These are phyloP conservation scores for Catocala nupta DNA, from an alignment of 2,888 invertebrate genomes.

Conservation along the genomic window DNA sequence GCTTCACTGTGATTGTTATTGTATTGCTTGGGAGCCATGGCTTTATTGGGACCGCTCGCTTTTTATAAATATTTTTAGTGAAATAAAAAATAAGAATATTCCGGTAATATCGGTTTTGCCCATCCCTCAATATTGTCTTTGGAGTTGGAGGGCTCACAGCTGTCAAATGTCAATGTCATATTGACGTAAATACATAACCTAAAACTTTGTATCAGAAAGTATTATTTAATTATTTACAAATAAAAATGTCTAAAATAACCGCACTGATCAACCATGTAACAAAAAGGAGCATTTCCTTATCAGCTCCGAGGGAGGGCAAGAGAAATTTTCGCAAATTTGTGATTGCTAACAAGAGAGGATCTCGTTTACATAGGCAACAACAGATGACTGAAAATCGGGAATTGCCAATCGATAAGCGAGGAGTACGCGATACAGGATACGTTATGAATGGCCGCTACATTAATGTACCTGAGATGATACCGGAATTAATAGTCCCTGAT, in stretches of 20 bases:
- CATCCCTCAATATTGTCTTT: slow-evolving; percentile 1
- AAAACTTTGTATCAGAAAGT: slow-evolving; percentile 21
- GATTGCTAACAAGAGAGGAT: slow-evolving; percentile 92
- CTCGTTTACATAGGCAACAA: slow-evolving; percentile 88
- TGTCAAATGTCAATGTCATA: slow-evolving; percentile 2
- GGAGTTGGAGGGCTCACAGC: neutral
- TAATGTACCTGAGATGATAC: slow-evolving; percentile 94
- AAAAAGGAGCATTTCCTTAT: slow-evolving; percentile 73
- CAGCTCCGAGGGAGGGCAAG: slow-evolving; percentile 88
- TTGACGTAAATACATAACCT: slow-evolving; percentile 51
- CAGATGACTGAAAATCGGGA: slow-evolving; percentile 88
- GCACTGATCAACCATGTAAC: slow-evolving; percentile 69
- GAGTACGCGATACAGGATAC: slow-evolving; percentile 90
- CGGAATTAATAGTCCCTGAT: slow-evolving; percentile 97
- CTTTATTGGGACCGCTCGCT: too few relatives aligned
- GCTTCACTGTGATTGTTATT: too few relatives aligned
- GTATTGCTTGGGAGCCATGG: too few relatives aligned
- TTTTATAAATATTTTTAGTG: too few relatives aligned
- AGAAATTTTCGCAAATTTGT: slow-evolving; percentile 94
- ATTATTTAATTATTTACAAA: slow-evolving; percentile 6
- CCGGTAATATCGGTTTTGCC: neutral
- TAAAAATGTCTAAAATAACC: slow-evolving; percentile 75
- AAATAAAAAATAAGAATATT: neutral
- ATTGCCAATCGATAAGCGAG: slow-evolving; percentile 90
- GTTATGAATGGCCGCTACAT: slow-evolving; percentile 86